phyloP scores from a whole-genome alignment of 2,113 vertebrate species.

The Heptranchias perlo region DNA sequence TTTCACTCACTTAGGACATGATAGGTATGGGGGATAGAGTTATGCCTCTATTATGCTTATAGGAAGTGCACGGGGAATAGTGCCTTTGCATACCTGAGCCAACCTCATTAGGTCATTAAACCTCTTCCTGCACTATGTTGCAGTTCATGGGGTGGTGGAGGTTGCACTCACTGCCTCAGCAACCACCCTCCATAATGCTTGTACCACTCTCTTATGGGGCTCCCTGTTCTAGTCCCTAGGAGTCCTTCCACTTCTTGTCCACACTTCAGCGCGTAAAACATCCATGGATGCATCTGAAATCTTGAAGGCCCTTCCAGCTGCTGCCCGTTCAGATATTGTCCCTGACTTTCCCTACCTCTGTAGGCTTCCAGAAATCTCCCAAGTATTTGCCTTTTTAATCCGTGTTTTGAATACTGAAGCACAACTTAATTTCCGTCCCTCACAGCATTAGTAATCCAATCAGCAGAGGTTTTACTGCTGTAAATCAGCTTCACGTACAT shows the following conservation, averaged over 20 bases:
- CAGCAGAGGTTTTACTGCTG: not conserved
- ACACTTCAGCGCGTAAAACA: not conserved
- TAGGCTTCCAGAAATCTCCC: not conserved
- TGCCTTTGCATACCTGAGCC: not conserved
- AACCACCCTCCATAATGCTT: not conserved
- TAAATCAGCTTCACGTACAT: not conserved
- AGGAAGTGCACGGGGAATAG: not conserved
- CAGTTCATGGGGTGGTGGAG: not conserved
- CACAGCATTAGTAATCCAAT: not conserved
- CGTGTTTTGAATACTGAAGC: not conserved
- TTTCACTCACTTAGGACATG: not conserved
- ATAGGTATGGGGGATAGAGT: not conserved
- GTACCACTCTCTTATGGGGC: not conserved
- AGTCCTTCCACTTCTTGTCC: not conserved
- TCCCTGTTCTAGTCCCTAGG: not conserved
- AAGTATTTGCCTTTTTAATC: not conserved
- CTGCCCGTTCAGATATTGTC: not conserved
- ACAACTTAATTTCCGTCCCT: not conserved
- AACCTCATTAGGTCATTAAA: not conserved
- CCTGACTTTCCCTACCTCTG: not conserved
- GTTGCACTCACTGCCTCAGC: not conserved
- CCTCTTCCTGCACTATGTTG: not conserved
- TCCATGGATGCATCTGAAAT: not conserved
- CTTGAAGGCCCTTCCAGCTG: not conserved
- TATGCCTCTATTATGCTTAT: not conserved